Percentiles rank a stretch among this genome's conserved stretches.
Evolutionary conservation across 2,113 vertebrate genomes (phyloP).

Genomic region (Tichodroma muraria): DNA sequence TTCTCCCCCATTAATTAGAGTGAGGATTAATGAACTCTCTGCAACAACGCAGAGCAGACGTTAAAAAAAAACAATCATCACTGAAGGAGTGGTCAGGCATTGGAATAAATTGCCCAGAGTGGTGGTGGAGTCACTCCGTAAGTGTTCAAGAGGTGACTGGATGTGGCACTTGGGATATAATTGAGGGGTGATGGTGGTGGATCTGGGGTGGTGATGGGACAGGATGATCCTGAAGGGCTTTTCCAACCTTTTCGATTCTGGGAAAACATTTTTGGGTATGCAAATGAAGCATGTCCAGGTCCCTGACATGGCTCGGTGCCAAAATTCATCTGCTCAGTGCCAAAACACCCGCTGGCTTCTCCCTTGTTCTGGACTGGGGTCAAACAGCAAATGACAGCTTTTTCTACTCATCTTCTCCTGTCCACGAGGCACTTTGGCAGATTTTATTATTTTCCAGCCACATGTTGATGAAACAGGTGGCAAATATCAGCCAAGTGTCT

Average conservation of each 20-base stretch:
- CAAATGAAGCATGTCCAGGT: not conserved
- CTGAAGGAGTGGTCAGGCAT: too few relatives aligned
- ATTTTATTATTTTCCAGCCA: not conserved
- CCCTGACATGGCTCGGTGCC: not conserved
- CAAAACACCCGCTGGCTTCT: not conserved
- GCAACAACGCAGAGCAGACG: not conserved
- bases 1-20: not conserved
- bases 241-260: not conserved
- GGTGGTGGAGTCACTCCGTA: not conserved
- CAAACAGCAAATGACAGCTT: not conserved
- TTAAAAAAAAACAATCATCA: not conserved
- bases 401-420: not conserved
- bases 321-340: not conserved
- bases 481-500: not conserved
- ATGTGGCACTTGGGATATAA: not conserved
- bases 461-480: not conserved
- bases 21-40: not conserved
- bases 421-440: not conserved
- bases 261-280: not conserved
- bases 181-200: not conserved
- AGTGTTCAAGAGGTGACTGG: not conserved
- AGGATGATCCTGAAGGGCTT: not conserved
- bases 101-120: not conserved
- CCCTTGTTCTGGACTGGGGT: not conserved
- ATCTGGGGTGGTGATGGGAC: not conserved